Percentiles rank a stretch among this genome's conserved stretches.
Evolutionary conservation across 2,888 invertebrate genomes (phyloP).

Genomic region (Ichneumoninae sp.): DNA sequence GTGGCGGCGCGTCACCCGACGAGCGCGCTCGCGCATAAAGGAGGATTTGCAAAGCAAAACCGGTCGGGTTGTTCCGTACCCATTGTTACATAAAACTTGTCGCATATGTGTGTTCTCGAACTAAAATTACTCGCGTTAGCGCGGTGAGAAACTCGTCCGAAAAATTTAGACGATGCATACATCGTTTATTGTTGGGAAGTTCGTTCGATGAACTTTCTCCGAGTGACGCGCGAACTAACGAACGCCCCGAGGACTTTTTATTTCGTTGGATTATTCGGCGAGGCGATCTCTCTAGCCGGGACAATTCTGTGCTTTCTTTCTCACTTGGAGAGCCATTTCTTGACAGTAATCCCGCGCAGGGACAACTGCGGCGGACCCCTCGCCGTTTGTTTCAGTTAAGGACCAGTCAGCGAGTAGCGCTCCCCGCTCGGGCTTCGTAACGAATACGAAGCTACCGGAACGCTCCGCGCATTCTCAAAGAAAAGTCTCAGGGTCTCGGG

Average conservation of each 20-base stretch:
- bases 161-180: conserved; percentile 43
- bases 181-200: not conserved
- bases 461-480: conserved; percentile 64
- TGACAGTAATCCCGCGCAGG: conserved; percentile 47
- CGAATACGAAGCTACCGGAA: conserved; percentile 78
- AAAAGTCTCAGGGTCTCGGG: conserved; percentile 31
- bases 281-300: conserved; percentile 21
- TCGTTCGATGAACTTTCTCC: not conserved
- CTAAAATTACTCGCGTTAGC: not conserved
- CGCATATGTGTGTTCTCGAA: not conserved
- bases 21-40: conserved; percentile 70
- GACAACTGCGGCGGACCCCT: conserved; percentile 46
- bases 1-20: conserved; percentile 49
- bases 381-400: conserved; percentile 80
- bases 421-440: conserved; percentile 68
- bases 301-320: conserved; percentile 41
- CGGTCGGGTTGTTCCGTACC: conserved; percentile 27
- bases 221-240: no score
- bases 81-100: not conserved
- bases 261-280: conserved; percentile 20
- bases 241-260: not conserved
- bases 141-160: conserved; percentile 21
- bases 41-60: conserved; percentile 80
- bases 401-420: conserved; percentile 67
- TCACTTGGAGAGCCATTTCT: conserved; percentile 44